A percentile compares a stretch with the other conserved stretches of the same genome.
Conservation (phyloP, 64 coral and sea anemone species). For the Montipora cactus region DNA sequence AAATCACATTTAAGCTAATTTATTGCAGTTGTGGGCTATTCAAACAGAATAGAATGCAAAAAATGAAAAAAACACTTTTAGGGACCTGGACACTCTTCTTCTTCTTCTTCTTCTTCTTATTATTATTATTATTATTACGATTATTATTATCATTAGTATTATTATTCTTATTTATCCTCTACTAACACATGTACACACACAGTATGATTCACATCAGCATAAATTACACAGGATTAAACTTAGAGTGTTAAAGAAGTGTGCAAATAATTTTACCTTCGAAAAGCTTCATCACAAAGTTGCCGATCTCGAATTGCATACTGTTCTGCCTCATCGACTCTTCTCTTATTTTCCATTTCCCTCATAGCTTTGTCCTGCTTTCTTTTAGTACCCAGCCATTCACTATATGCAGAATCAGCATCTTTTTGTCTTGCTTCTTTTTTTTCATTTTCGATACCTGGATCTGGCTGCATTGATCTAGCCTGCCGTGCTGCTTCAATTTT, state of each 20-base stretch:
- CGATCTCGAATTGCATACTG: constrained; percentile 91
- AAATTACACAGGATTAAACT: neutral
- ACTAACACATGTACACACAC: too few species aligned
- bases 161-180: too few species aligned
- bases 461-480: constrained; percentile 54
- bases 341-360: constrained; percentile 65
- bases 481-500: constrained; percentile 76
- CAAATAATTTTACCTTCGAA: constrained; percentile 72
- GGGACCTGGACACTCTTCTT: too few species aligned
- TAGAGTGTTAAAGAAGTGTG: too few species aligned
- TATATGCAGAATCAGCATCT: constrained; percentile 75
- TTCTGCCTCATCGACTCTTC: constrained; percentile 81
- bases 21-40: too few species aligned
- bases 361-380: constrained; percentile 73
- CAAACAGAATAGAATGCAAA: too few species aligned
- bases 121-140: too few species aligned
- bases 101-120: too few species aligned
- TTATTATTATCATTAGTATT: too few species aligned
- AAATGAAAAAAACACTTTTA: too few species aligned
- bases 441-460: constrained; percentile 33
- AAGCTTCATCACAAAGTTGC: constrained; percentile 94
- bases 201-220: neutral
- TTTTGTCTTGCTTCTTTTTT: constrained; percentile 32
- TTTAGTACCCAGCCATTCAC: constrained; percentile 79
- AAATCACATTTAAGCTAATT: too few species aligned